Evolutionary conservation across 92 coral and sea anemone genomes (phyloP), one percentile per base, ranked within the genome.

Genomic region (Anthopleura xanthogrammica): DNA sequence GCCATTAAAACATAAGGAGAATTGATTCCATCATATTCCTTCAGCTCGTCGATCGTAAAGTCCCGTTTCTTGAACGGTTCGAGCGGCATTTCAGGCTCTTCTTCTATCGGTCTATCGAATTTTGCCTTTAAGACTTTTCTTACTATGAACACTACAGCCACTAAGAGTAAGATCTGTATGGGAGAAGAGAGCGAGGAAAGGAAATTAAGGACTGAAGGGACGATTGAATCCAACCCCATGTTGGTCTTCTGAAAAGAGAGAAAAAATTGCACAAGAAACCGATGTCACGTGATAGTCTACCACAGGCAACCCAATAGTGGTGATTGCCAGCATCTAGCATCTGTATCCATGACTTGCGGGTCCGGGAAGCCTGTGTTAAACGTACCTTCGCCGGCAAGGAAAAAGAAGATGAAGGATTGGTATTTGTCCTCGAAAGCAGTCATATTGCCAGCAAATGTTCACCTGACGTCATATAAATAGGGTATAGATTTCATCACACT

Each of bases 1-100:
- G 99, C 98, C 74, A 97, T 85, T 56, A 97, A 84, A 71, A 97
- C 98, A 84, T 98, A 83, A 72, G 92, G 87, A 46, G 92, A 89
- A 81, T 94, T 88, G 16, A 92, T 85, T 76, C 99, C 99, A 91
- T 97, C 99, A 76, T 90, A 97, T 56, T 95, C 98, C 43, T 81
- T 79, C 65, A 97, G 90, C 83, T 97, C 99, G 42, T 89, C 79
- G 79, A 90, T 82, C 16, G 98, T 97, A 79, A 97, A 97, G 84
- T 97, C 99, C 81, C 99, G 97, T 83, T 94, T 97, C 91, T 97
- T 81, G 95, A 97, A 87, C 72, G 98, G 93, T 77, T 90, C 98
- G 17, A 91, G 89, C 14, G 88, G 85, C 84, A 91, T 89, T 92
- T 92, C 94, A 54, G 91, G 88, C 60, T 90, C 95, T 66, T 89